Base-by-base conservation (phyloP, 2,113 vertebrate genomes). In the Catagonus wagneri region DNA sequence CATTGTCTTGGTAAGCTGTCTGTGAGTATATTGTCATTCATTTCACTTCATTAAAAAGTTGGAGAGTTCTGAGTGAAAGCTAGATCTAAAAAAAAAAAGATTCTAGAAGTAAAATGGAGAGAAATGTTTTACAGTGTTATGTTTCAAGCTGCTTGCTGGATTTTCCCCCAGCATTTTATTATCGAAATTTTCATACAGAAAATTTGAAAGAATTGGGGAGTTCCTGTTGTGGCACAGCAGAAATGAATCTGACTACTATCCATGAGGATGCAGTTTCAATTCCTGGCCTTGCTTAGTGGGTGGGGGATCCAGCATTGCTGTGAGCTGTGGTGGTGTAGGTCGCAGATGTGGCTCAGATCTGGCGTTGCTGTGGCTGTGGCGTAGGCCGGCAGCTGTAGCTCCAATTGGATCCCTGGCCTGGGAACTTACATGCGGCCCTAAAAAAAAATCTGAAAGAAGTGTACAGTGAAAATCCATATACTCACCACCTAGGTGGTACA, bases 31-130 rank as follows among this genome's bases (percentile, higher is more conserved):
- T 88, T 84, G 60, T 92, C 54, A 69, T 89, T 92, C 36, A 95
- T 95, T 74, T 89, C 68, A 65, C 27, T 71, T 83, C 56, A 74
- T 81, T 83, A 72, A 89, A 90, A 91, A 91, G 74, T 92, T 25
- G 34, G 66, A 78, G 44, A 39, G 2, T 39, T 89, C 54, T 39
- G 69, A 54, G 14, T 89, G 88, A 87, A 94, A 61, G 27, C 60
- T 84, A 65, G 44, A 81, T 74, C 4, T 22, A 14, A 76, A 74
- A 90, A 54, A 44, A 44, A 44, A 44, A 44, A 44, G 44, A 44
- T 44, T 44, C 44, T 44, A 44, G 44, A 8, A 44, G 44, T 60
- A 80, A 68, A 86, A 87, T 81, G 25, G 44, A 72, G 12, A 15
- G 50, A 93, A 83, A 54, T 54, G 23, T 23, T 44, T 95, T 75